Conservation (phyloP, 2,113 vertebrate species). For the Galbula dea region DNA sequence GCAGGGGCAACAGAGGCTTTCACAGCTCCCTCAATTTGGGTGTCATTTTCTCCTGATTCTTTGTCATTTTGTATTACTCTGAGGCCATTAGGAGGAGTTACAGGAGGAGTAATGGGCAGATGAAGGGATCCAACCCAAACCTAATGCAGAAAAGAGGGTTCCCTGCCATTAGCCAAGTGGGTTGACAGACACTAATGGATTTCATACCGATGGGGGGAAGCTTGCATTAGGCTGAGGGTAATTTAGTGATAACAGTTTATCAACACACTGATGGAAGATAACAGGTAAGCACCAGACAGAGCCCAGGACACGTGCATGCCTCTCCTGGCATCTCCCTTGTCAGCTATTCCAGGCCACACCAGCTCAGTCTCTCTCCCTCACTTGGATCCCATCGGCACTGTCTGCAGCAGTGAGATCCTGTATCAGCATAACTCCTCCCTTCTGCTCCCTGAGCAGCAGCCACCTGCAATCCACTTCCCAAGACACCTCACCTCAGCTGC, state of each 20-base stretch:
- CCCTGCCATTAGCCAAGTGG: conserved; percentile 71
- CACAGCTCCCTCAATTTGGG: neutral
- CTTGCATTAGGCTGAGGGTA: conserved; percentile 76
- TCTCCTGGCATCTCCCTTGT: neutral
- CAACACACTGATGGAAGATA: conserved; percentile 73
- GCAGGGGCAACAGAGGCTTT: neutral
- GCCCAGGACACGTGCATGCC: neutral
- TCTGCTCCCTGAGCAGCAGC: neutral
- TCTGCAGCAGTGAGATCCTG: neutral
- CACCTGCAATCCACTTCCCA: neutral
- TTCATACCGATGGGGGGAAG: conserved; percentile 78
- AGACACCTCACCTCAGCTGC: neutral
- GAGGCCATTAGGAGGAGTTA: conserved; percentile 56
- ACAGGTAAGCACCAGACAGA: conserved; percentile 71
- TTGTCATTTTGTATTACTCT: conserved; percentile 50
- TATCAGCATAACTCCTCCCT: neutral
- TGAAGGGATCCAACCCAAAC: conserved; percentile 70
- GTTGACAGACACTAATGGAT: conserved; percentile 85
- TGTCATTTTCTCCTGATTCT: conserved; percentile 29
- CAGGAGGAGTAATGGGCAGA: conserved; percentile 64
- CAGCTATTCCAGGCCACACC: neutral
- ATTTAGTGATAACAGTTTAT: conserved; percentile 85
- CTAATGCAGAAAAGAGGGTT: conserved; percentile 69
- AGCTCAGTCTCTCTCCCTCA: neutral
- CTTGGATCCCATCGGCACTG: neutral